Conservation (phyloP, 1,140 invertebrate species). For the Pinna nobilis region DNA sequence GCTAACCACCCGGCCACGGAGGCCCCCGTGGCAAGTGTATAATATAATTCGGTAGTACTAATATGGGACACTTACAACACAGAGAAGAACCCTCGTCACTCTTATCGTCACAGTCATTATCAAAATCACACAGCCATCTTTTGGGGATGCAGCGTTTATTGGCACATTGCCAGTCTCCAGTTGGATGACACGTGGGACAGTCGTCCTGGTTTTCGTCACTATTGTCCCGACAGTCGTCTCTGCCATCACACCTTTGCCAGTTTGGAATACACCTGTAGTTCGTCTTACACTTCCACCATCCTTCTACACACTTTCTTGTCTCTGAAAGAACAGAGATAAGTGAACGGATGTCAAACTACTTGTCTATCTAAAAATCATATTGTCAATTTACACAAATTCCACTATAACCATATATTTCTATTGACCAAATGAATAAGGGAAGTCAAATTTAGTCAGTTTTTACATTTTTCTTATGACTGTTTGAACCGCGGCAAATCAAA, state of each 20-base stretch:
- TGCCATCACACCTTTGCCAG: slow-evolving; percentile 93
- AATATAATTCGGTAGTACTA: not conserved
- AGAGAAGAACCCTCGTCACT: slow-evolving; percentile 89
- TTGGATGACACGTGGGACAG: slow-evolving; percentile 90
- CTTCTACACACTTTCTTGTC: slow-evolving; percentile 58
- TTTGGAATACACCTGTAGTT: slow-evolving; percentile 95
- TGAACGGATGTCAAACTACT: not conserved
- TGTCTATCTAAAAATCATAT: not conserved
- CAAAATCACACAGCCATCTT: slow-evolving; percentile 96
- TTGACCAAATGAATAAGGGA: too few relatives aligned
- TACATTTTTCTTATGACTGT: too few relatives aligned
- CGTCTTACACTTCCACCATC: slow-evolving; percentile 69
- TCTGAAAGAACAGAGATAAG: slow-evolving; percentile 40
- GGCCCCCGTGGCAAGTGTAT: too few relatives aligned
- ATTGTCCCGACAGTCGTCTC: slow-evolving; percentile 98
- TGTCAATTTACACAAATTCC: not conserved
- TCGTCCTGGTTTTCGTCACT: slow-evolving; percentile 88
- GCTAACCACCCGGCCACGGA: too few relatives aligned
- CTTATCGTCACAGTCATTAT: slow-evolving; percentile 95
- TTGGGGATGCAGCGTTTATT: slow-evolving; percentile 94
- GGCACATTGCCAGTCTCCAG: slow-evolving; percentile 92
- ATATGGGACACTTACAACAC: slow-evolving; percentile 82
- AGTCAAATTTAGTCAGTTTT: too few relatives aligned
- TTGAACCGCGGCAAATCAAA: too few relatives aligned
- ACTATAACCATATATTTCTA: too few relatives aligned